These are phyloP conservation scores for Tangara arthus DNA, from an alignment of 2,797 vertebrate genomes.

Conservation along the genomic window DNA sequence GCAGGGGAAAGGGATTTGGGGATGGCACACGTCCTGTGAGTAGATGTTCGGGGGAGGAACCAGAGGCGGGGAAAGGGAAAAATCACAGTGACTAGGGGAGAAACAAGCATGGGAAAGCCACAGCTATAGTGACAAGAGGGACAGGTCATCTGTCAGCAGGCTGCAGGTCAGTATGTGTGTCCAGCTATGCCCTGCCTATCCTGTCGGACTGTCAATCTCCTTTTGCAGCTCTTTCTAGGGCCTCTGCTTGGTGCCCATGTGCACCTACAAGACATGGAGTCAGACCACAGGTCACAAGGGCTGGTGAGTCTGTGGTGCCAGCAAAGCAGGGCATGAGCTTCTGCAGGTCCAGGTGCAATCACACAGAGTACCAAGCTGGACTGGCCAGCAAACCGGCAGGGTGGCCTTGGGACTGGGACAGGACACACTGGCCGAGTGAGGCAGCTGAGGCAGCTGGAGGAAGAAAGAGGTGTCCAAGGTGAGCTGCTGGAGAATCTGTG, in stretches of 20 bases:
- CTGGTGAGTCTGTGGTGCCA: rapidly evolving
- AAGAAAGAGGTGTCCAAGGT: not conserved
- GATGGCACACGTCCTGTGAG: not conserved
- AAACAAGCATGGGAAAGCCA: not conserved
- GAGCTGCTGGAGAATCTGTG: not conserved
- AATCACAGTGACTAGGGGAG: not conserved
- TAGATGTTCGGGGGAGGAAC: not conserved
- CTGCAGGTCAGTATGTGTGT: rapidly evolving
- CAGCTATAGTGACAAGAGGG: not conserved
- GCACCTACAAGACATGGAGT: rapidly evolving
- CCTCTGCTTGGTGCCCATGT: not conserved
- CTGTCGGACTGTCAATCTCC: not conserved
- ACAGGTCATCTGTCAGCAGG: not conserved
- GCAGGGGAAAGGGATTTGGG: not conserved
- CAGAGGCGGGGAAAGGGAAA: not conserved
- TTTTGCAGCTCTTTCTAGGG: not conserved
- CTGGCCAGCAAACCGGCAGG: not conserved
- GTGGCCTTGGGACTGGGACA: rapidly evolving
- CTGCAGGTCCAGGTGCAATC: not conserved
- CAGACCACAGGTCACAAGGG: not conserved
- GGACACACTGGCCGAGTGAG: rapidly evolving
- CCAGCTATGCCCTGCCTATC: not conserved
- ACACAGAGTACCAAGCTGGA: rapidly evolving
- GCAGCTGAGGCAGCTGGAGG: rapidly evolving
- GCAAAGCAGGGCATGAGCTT: rapidly evolving